Percentiles rank a stretch among this genome's conserved stretches.
phyloP scores from a whole-genome alignment of 2,888 invertebrate genomes.

The Tridacna gigas region DNA sequence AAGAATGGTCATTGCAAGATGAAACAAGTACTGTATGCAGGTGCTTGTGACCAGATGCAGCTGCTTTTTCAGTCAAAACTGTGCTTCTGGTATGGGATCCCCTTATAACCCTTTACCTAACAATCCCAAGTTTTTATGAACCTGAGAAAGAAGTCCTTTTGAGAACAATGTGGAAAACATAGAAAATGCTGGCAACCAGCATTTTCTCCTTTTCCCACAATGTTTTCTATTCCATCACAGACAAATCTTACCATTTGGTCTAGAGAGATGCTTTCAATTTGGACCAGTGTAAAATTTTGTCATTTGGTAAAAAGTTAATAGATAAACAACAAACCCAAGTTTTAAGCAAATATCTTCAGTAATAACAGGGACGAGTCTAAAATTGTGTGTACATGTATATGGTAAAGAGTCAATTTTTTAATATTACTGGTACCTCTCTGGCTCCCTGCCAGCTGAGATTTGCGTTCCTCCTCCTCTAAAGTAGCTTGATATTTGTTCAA shows the following conservation, averaged over 20 bases:
- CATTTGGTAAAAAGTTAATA: background rate
- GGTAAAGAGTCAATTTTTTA: too few relatives aligned
- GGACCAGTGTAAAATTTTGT: too few relatives aligned
- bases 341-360: background rate
- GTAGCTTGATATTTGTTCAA: conserved; percentile 76
- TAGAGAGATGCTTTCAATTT: background rate
- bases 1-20: too few relatives aligned
- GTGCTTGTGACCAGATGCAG: background rate
- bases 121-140: background rate
- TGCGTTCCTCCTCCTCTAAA: conserved; percentile 74
- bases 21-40: background rate
- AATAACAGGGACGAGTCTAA: background rate
- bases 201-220: background rate
- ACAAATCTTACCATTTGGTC: background rate
- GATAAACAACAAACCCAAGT: background rate
- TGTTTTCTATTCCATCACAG: background rate
- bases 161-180: background rate
- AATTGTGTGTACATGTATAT: background rate
- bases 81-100: too few relatives aligned
- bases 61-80: background rate
- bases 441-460: conserved; percentile 52
- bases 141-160: background rate
- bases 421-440: conserved; percentile 41
- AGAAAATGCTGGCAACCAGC: background rate
- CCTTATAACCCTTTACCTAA: background rate